Evolutionary conservation across 2,888 invertebrate genomes (phyloP), one percentile per base, ranked within the genome.

Genomic region (Prosapia bicincta): DNA sequence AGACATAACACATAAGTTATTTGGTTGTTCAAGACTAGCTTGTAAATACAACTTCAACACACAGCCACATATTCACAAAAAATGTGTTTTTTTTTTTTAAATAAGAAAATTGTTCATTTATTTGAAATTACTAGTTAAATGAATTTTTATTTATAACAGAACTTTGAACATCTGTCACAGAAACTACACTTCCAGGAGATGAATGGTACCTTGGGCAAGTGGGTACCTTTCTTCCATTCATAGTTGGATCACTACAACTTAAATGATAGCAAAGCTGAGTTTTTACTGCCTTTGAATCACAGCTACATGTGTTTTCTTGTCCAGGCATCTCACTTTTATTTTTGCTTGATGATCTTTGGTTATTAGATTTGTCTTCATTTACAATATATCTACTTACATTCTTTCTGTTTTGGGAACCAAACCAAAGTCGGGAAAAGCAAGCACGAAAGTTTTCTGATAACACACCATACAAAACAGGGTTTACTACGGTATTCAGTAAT

Each of bases 391-490:
- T 77, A 67, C 72, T 74, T 20, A 75, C 28, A 20, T 73, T 74
- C 28, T 69, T 77, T 24, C 77, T 68, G 26, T 78, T 71, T 38
- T 74, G 73, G 26, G 81, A 80, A 20, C 77, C 74, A 71, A 78
- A 84, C 85, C 86, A 87, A 77, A 87, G 82, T 74, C 85, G 85
- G 0, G 83, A 79, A 70, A 88, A 83, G 78, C 86, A 86, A 10
- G 84, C 82, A 5, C 87, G 84, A 81, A 88, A 88, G 81, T 87
- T 88, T 80, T 88, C 88, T 0, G 88, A 88, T 38, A 88, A 83
- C 9, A 88, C 85, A 1, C 88, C 88, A 80, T 88, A 88, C 7
- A 89, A 83, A 6, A 89, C 81, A 1, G 89, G 89, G 83, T 88
- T 89, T 26, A 88, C 85, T 13, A 88, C 85, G 0, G 88, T 88